These are phyloP conservation scores for Eustalomyia histrio DNA, from an alignment of 2,888 invertebrate genomes.

Conservation along the genomic window DNA sequence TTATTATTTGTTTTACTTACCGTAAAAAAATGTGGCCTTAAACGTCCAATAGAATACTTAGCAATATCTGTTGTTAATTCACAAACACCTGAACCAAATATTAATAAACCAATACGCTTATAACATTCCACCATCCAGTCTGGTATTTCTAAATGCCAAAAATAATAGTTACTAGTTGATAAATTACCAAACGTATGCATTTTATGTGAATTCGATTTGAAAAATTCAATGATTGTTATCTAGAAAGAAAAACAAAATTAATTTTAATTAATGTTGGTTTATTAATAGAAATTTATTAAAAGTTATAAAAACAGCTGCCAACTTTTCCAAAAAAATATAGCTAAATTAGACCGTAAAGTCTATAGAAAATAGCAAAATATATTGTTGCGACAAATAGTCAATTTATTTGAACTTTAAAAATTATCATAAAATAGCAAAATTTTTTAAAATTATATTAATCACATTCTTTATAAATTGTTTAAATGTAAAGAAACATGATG, in stretches of 20 bases:
- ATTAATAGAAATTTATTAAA: constrained; percentile 31
- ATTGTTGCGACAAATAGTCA: no score
- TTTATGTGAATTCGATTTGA: constrained; percentile 73
- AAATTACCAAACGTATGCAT: constrained; percentile 72
- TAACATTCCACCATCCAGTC: constrained; percentile 88
- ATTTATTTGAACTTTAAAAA: no score
- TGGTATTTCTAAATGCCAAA: constrained; percentile 81
- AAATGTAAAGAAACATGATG: no score
- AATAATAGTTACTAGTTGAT: constrained; percentile 80
- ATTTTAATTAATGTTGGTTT: constrained; percentile 22
- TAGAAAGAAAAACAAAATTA: constrained; percentile 76
- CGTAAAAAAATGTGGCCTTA: constrained; percentile 95
- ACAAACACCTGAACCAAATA: constrained; percentile 91
- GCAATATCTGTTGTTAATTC: constrained; percentile 94
- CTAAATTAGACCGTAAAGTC: no score
- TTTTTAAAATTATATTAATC: no score
- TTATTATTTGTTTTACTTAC: constrained; percentile 78
- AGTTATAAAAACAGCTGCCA: no score
- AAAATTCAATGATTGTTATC: constrained; percentile 86
- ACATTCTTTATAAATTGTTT: no score
- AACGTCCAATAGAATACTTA: constrained; percentile 94
- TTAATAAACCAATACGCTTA: constrained; percentile 87
- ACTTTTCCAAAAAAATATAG: no score
- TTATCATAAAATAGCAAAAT: no score
- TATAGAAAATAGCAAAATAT: no score